Conservation (phyloP, 2,113 vertebrate species). For the Centropristis striata region DNA sequence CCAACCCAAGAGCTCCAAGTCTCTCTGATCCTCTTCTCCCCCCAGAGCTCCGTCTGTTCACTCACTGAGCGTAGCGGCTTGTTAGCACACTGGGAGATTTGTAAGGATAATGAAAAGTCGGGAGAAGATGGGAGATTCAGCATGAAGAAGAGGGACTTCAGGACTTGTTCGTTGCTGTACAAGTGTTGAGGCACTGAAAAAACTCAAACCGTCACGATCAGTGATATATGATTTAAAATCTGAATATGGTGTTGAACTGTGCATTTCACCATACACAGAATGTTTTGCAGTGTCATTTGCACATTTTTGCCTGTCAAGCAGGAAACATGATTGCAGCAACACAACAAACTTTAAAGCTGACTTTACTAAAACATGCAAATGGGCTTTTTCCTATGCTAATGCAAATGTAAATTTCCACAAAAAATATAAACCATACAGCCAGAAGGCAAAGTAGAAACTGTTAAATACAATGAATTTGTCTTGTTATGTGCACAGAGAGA, state of each 20-base stretch:
- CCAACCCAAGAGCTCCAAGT: slow-evolving; percentile 76
- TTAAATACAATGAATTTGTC: slow-evolving; percentile 40
- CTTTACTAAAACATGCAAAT: slow-evolving; percentile 68
- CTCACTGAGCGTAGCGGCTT: slow-evolving; percentile 76
- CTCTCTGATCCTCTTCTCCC: slow-evolving; percentile 78
- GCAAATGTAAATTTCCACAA: slow-evolving; percentile 58
- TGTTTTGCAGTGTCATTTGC: slow-evolving; percentile 31
- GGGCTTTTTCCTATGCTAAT: slow-evolving; percentile 65
- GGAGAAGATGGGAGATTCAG: slow-evolving; percentile 53
- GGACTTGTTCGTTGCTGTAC: slow-evolving; percentile 43
- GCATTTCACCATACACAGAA: not conserved
- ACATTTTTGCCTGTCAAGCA: not conserved
- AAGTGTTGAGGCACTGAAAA: not conserved
- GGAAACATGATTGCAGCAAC: slow-evolving; percentile 55
- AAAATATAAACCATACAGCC: slow-evolving; percentile 54
- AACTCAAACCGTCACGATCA: not conserved
- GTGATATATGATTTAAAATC: slow-evolving; percentile 12
- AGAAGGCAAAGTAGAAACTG: slow-evolving; percentile 51
- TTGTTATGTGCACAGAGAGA: slow-evolving; percentile 15
- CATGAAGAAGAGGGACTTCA: slow-evolving; percentile 40
- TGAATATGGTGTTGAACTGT: not conserved
- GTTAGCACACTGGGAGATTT: slow-evolving; percentile 81
- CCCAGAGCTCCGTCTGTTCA: slow-evolving; percentile 79
- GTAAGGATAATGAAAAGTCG: slow-evolving; percentile 80
- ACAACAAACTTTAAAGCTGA: slow-evolving; percentile 63